Evolutionary conservation across 2,888 invertebrate genomes (phyloP).

Genomic region (Hirtodrosophila histrioides): DNA sequence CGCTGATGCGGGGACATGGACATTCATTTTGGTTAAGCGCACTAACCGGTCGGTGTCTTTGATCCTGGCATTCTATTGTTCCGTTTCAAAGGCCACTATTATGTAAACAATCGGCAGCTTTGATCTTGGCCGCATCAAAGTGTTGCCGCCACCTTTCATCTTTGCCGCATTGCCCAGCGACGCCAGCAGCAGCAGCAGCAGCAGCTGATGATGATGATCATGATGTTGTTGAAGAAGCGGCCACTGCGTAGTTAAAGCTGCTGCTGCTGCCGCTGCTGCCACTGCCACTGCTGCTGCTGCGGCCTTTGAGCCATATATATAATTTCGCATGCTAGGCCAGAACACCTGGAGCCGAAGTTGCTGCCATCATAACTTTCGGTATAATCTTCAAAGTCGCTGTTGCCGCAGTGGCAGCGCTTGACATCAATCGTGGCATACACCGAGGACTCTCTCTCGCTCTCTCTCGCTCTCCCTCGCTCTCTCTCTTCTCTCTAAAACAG

Average conservation of each 20-base stretch:
- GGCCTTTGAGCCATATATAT: slow-evolving; percentile 70
- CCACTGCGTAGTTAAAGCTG: slow-evolving; percentile 72
- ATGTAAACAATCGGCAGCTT: slow-evolving; percentile 88
- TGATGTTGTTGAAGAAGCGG: slow-evolving; percentile 51
- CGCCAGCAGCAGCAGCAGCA: slow-evolving; percentile 51
- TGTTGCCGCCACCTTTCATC: slow-evolving; percentile 78
- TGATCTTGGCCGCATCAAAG: slow-evolving; percentile 87
- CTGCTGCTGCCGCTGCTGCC: slow-evolving; percentile 40
- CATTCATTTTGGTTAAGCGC: slow-evolving; percentile 78
- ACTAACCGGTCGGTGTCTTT: slow-evolving; percentile 81
- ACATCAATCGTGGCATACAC: slow-evolving; percentile 67
- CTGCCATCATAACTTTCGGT: slow-evolving; percentile 70
- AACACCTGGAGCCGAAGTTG: slow-evolving; percentile 63
- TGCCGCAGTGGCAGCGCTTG: slow-evolving; percentile 62
- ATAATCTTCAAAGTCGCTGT: slow-evolving; percentile 74
- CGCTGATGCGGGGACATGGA: slow-evolving; percentile 53
- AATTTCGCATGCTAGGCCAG: slow-evolving; percentile 73
- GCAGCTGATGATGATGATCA: slow-evolving; percentile 33
- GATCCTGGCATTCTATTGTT: slow-evolving; percentile 85
- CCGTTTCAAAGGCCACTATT: slow-evolving; percentile 88
- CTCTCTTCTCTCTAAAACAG: slow-evolving; percentile 61
- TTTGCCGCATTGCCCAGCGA: slow-evolving; percentile 72
- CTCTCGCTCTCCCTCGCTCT: slow-evolving; percentile 13
- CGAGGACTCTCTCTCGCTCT: slow-evolving; percentile 11
- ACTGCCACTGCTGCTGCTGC: slow-evolving; percentile 41